Conservation (phyloP, 2,888 invertebrate genomes). For the Cremastinae sp. region DNA sequence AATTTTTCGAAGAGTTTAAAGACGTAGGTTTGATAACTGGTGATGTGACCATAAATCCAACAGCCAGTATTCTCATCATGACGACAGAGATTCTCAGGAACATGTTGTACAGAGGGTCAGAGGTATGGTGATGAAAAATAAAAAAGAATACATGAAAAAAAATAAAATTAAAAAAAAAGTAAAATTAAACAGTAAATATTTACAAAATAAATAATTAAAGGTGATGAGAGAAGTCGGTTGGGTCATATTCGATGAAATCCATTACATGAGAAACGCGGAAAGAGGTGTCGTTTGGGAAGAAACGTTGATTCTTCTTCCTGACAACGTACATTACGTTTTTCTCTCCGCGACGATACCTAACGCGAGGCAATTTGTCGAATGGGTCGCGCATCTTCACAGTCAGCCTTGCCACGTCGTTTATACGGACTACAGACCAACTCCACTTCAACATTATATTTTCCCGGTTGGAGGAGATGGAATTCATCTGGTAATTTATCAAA, state of each 20-base stretch:
- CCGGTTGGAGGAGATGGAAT: constrained; percentile 98
- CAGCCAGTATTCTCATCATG: constrained; percentile 99
- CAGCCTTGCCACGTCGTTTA: constrained; percentile 99
- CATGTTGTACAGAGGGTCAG: constrained; percentile 99
- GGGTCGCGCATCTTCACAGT: constrained; percentile 96
- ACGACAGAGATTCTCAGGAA: constrained; percentile 99
- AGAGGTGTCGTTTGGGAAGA: constrained; percentile 99
- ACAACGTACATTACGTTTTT: constrained; percentile 99
- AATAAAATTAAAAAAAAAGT: constrained; percentile 10
- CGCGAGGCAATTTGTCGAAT: constrained; percentile 96
- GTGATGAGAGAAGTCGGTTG: constrained; percentile 99
- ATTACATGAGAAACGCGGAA: constrained; percentile 99
- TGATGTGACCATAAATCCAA: constrained; percentile 99
- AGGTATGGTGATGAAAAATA: constrained; percentile 81
- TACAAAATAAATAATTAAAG: constrained; percentile 59
- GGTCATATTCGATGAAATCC: constrained; percentile 99
- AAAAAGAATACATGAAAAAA: background rate
- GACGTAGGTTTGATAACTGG: constrained; percentile 99
- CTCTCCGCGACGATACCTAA: constrained; percentile 99
- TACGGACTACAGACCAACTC: constrained; percentile 98
- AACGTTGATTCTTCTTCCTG: constrained; percentile 97
- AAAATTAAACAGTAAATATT: background rate
- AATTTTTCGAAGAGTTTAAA: constrained; percentile 97
- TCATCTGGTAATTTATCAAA: constrained; percentile 87
- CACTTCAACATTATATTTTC: constrained; percentile 98